phyloP scores from a whole-genome alignment of 2,113 vertebrate genomes.

The Indicator indicator region DNA sequence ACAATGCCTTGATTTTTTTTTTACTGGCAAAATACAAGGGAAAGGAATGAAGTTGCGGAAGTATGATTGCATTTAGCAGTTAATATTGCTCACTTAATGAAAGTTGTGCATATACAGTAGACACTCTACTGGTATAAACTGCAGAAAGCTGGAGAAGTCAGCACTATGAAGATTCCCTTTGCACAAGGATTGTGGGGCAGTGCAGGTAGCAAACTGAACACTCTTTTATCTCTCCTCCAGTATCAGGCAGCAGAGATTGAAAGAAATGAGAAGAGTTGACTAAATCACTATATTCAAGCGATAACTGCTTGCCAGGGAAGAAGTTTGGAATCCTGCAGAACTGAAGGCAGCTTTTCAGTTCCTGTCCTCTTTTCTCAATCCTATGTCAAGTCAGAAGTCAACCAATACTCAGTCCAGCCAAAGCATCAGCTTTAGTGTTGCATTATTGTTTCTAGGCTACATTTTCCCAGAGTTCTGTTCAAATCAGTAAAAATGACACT shows the following conservation, averaged over 20 bases:
- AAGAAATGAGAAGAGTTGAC: not conserved
- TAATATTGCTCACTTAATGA: not conserved
- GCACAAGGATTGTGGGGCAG: not conserved
- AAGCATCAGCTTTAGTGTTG: not conserved
- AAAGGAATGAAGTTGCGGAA: not conserved
- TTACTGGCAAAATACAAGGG: not conserved
- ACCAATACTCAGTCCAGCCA: not conserved
- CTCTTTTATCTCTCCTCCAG: not conserved
- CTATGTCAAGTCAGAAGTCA: not conserved
- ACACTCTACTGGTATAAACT: rapidly evolving
- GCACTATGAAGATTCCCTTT: not conserved
- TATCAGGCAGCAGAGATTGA: not conserved
- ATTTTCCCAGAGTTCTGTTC: not conserved
- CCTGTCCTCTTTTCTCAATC: not conserved
- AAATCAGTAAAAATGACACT: not conserved
- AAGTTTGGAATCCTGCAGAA: not conserved
- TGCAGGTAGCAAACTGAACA: not conserved
- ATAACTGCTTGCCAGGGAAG: not conserved
- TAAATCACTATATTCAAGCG: not conserved
- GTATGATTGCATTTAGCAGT: not conserved
- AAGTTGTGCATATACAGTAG: not conserved
- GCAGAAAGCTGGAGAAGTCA: not conserved
- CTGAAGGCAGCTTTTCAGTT: not conserved
- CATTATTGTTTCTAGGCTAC: not conserved
- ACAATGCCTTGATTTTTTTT: not conserved